Base-by-base conservation (phyloP, 2,113 vertebrate genomes). In the Hepsetus odoe region DNA sequence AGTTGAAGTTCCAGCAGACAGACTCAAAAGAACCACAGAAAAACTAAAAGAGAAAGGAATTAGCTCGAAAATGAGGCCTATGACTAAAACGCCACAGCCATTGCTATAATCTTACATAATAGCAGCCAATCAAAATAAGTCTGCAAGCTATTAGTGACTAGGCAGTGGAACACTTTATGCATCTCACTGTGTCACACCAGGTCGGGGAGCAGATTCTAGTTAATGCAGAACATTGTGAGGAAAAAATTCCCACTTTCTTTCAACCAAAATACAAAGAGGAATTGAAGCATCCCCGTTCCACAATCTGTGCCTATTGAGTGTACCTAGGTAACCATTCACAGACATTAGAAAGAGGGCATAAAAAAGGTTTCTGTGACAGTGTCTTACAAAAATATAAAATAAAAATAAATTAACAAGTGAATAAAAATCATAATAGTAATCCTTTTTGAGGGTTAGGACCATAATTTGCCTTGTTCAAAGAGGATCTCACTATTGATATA, bases 61-160 rank as follows among this genome's bases (percentile, higher is more conserved):
- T 71, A 70, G 49, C 26, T 11, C 35, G 3, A 49, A 53, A 35
- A 42, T 65, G 90, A 90, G 87, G 82, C 87, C 69, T 79, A 28
- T 59, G 80, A 81, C 85, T 80, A 87, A 87, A 89, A 85, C 87
- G 84, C 86, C 49, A 88, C 84, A 77, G 79, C 85, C 86, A 80
- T 82, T 85, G 84, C 85, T 85, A 92, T 90, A 88, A 88, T 87
- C 85, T 90, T 87, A 91, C 85, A 85, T 90, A 89, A 90, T 91
- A 87, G 87, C 88, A 87, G 86, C 86, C 87, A 90, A 90, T 88
- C 84, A 85, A 89, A 91, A 91, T 87, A 88, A 85, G 87, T 81
- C 90, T 91, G 90, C 65, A 74, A 89, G 82, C 86, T 75, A 92
- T 92, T 92, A 90, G 13, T 35, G 79, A 56, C 53, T 64, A 18